Base-by-base conservation (phyloP, 2,797 vertebrate species). In the Lagorchestes hirsutus region DNA sequence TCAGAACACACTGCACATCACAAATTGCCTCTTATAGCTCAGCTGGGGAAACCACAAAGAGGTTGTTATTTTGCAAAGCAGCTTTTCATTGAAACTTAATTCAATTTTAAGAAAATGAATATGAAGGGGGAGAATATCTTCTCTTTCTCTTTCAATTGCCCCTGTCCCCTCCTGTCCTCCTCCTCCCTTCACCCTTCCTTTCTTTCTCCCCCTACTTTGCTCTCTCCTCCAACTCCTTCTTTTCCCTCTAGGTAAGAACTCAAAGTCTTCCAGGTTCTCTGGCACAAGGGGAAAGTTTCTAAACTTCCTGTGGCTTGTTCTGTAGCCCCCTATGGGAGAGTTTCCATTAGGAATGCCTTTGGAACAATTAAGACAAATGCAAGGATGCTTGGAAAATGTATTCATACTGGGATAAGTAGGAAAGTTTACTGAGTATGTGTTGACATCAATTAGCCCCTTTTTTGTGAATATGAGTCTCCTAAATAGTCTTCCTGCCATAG, bases 41-140 rank as follows among this genome's bases (percentile, higher is more conserved):
- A 94, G 92, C 57, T 98, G 93, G 94, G 97, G 92, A 96, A 95
- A 96, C 34, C 92, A 96, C 93, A 95, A 96, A 97, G 94, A 95
- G 96, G 90, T 90, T 54, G 93, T 97, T 97, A 97, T 96, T 98
- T 62, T 96, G 92, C 93, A 97, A 96, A 97, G 95, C 28, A 91
- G 90, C 91, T 97, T 95, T 96, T 95, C 29, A 93, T n/a, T 0
- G 50, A 97, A 98, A 92, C 24, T 46, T 97, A 97, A 97, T 94
- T 59, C 74, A 93, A 28, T 91, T 96, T 97, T 95, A 93, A 95
- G 95, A 97, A 97, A 95, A 96, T 96, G 90, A 95, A 57, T 97
- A 31, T 59, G 57, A 95, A 91, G 14, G 2, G 24, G 24, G 46
- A 59, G 95, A 98, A 96, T 97, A 96, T 93, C 92, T 94, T 67